Conservation (phyloP, 2,113 vertebrate genomes). For the Malurus elegans region DNA sequence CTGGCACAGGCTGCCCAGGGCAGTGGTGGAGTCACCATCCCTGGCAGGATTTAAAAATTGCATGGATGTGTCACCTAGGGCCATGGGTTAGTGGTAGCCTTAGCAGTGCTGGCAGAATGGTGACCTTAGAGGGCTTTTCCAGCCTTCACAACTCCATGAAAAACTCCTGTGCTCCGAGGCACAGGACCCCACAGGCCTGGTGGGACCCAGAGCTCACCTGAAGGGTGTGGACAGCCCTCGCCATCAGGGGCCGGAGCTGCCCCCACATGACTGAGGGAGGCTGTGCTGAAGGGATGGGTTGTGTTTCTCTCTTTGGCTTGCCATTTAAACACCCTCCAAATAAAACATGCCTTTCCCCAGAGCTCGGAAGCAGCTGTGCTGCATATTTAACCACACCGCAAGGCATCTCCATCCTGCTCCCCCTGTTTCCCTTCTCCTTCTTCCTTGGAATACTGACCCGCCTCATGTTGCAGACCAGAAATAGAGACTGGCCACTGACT, state of each 20-base stretch:
- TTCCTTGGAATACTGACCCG: not conserved
- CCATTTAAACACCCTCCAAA: not conserved
- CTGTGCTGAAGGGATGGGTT: not conserved
- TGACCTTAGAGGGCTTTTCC: not conserved
- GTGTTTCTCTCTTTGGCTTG: not conserved
- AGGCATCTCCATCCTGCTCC: not conserved
- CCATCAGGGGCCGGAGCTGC: not conserved
- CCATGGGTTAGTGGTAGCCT: not conserved
- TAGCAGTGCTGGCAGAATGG: not conserved
- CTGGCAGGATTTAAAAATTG: not conserved
- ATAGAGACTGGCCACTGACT: not conserved
- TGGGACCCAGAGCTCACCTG: not conserved
- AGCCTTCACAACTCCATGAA: not conserved
- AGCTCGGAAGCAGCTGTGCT: not conserved
- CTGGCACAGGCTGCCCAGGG: not conserved
- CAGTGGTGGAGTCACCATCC: not conserved
- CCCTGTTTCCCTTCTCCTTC: not conserved
- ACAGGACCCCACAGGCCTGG: not conserved
- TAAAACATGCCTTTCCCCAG: not conserved
- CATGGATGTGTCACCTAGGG: not conserved
- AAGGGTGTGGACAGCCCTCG: not conserved
- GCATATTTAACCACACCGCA: not conserved
- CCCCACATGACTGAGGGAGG: accelerated
- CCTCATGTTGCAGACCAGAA: not conserved
- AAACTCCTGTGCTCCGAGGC: not conserved